Conservation (phyloP, 2,888 invertebrate species). For the Caenorhabditis becei region DNA sequence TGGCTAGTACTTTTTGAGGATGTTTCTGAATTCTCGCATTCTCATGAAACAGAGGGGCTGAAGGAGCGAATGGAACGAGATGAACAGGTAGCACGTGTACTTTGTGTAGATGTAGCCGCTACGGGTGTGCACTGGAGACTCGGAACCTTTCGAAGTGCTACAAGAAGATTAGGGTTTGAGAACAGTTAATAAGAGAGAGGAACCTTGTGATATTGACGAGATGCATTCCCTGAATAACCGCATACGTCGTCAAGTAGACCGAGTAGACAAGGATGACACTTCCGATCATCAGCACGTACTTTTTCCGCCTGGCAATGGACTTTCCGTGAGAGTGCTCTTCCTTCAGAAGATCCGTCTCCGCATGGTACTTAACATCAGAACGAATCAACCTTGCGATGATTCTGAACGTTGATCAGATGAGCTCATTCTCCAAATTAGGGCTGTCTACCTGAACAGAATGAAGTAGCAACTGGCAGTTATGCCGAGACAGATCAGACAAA, state of each 20-base stretch:
- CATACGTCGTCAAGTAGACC: conserved; percentile 71
- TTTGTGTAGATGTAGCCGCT: conserved; percentile 58
- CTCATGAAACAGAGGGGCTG: conserved; percentile 77
- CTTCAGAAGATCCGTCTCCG: conserved; percentile 54
- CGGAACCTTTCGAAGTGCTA: conserved; percentile 46
- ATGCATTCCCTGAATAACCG: conserved; percentile 70
- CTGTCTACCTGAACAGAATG: conserved; percentile 60
- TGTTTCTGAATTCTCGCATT: conserved; percentile 72
- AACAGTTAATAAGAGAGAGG: neutral
- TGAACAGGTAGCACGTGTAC: conserved; percentile 67
- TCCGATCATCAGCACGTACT: conserved; percentile 76
- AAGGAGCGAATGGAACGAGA: conserved; percentile 72
- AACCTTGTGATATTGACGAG: conserved; percentile 62
- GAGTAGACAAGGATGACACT: conserved; percentile 74
- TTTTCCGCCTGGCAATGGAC: conserved; percentile 65
- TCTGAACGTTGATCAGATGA: conserved; percentile 47
- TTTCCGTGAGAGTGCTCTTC: conserved; percentile 56
- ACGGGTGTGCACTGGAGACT: conserved; percentile 36
- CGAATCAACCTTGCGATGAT: conserved; percentile 63
- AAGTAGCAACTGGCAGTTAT: conserved; percentile 72
- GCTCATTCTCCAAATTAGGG: neutral
- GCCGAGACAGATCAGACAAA: conserved; percentile 71
- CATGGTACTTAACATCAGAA: conserved; percentile 58
- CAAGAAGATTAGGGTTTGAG: neutral
- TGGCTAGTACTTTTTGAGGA: conserved; percentile 63